phyloP scores from a whole-genome alignment of 2,797 vertebrate species.

The Phataginus tricuspis region DNA sequence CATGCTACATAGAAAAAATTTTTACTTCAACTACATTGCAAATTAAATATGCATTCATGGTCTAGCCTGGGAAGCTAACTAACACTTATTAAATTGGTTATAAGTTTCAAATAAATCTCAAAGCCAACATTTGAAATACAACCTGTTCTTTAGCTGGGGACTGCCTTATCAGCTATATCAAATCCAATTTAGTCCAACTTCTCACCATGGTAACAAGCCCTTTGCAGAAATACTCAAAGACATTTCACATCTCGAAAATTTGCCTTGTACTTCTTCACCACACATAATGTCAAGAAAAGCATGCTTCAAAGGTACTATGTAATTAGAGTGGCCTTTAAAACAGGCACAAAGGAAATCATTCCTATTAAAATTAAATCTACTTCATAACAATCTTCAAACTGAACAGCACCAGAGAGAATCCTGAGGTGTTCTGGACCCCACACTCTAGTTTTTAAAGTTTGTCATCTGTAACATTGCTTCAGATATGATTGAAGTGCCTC shows the following conservation, averaged over 20 bases:
- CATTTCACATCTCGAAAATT: constrained; percentile 76
- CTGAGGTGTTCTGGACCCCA: constrained; percentile 13
- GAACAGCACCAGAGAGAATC: constrained; percentile 40
- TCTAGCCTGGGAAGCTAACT: constrained; percentile 42
- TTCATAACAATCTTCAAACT: constrained; percentile 62
- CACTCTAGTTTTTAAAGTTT: constrained; percentile 35
- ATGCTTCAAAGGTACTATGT: constrained; percentile 76
- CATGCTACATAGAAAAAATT: background rate
- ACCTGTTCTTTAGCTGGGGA: constrained; percentile 68
- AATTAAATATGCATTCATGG: constrained; percentile 41
- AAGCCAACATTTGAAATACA: constrained; percentile 72
- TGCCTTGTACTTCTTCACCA: constrained; percentile 72
- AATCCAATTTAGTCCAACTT: constrained; percentile 76
- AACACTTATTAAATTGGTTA: constrained; percentile 58
- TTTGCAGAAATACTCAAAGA: constrained; percentile 79
- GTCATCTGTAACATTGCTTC: constrained; percentile 3
- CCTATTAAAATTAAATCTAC: constrained; percentile 65
- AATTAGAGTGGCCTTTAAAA: constrained; percentile 78
- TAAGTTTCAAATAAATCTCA: constrained; percentile 70
- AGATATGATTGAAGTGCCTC: background rate
- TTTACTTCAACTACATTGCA: constrained; percentile 30
- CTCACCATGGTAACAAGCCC: constrained; percentile 79
- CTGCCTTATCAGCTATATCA: constrained; percentile 74
- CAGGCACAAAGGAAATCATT: constrained; percentile 69
- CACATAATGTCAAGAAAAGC: constrained; percentile 74